Evolutionary conservation across 2,113 vertebrate species (phyloP).

Genomic region (Erythrocercus mccallii): DNA sequence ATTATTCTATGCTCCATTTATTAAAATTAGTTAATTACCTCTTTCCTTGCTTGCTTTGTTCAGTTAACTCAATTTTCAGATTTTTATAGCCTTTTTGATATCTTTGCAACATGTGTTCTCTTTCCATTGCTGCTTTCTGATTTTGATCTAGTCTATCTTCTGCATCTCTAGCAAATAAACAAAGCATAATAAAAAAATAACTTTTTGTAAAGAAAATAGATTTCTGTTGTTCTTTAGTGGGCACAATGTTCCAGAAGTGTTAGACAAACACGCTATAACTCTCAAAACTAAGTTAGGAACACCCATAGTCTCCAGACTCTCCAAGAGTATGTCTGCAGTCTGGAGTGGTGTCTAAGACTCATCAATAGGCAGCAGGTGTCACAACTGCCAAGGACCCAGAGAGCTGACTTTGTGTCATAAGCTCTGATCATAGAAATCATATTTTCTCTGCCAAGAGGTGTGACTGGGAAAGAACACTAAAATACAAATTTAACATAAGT

Average conservation of each 20-base stretch:
- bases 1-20: neutral
- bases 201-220: neutral
- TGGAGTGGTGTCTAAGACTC: neutral
- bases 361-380: neutral
- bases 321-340: neutral
- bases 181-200: neutral
- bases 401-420: neutral
- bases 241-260: neutral
- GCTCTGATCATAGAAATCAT: neutral
- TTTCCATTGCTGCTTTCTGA: slow-evolving; percentile 78
- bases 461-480: neutral
- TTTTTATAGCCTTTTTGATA: slow-evolving; percentile 78
- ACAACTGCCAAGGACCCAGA: neutral
- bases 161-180: slow-evolving; percentile 75
- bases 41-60: slow-evolving; percentile 76
- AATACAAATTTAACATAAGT: neutral
- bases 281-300: neutral
- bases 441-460: neutral
- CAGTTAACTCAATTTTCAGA: slow-evolving; percentile 79
- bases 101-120: slow-evolving; percentile 74
- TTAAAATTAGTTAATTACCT: slow-evolving; percentile 70
- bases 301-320: neutral
- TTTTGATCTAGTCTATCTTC: slow-evolving; percentile 81
- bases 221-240: neutral
- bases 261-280: neutral